Base-by-base conservation (phyloP, 2,113 vertebrate genomes). In the Rhegmatorhina hoffmannsi region DNA sequence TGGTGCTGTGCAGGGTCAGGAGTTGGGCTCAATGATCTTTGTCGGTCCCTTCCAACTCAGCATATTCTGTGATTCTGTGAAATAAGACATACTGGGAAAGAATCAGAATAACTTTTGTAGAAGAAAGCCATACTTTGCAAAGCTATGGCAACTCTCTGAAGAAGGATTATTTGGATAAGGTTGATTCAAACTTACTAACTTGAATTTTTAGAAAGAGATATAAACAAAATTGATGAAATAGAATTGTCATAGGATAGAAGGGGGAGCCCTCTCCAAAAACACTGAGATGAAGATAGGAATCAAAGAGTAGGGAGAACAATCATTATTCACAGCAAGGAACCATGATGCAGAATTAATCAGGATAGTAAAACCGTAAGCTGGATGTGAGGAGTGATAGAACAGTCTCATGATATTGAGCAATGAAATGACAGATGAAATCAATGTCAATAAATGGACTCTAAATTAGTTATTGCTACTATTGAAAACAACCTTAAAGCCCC, bases 361-460 rank as follows among this genome's bases (percentile, higher is more conserved):
- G 46, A 34, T 50, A 86, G 55, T 77, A 83, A 92, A 86, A 92
- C 3, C 29, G 34, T 77, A 69, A 86, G 4, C 9, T 88, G 59
- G 20, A 63, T 90, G 31, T 84, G 64, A 85, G 50, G 46, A 93
- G 33, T 77, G 83, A 84, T 69, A 59, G 75, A 88, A 59, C 17
- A 86, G 55, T 67, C 72, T 84, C 68, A 63, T 89, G 83, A 77
- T 77, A 88, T 43, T 84, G 63, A 77, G 46, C 63, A 90, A 70
- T 77, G 33, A 92, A 95, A 83, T 88, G 79, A 84, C 59, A 70
- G 43, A 74, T 84, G 5, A 93, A 93, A 92, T 95, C 55, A 77
- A 80, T 70, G 85, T 67, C 92, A 90, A 83, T 88, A 92, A 90
- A 90, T 43, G 67, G 31, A 73, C 75, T 90, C 75, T 58, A 67